A percentile compares a stretch with the other conserved stretches of the same genome.
Conservation (phyloP, 2,113 vertebrate species). For the Hydrochoerus hydrochaeris region DNA sequence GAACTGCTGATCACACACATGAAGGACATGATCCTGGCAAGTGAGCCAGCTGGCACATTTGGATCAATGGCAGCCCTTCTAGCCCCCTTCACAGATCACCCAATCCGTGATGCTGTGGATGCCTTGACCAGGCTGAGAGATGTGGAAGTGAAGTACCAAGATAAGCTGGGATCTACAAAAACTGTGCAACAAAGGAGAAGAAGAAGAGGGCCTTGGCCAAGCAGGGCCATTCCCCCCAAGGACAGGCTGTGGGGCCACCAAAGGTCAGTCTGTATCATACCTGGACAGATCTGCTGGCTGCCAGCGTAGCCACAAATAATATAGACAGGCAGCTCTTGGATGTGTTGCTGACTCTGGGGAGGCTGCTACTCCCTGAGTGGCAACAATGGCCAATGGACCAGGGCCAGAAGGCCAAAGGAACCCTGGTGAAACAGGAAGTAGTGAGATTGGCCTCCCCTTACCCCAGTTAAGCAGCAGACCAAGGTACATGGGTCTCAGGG, state of each 20-base stretch:
- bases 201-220: not conserved
- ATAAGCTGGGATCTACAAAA: not conserved
- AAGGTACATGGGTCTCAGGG: not conserved
- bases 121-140: not conserved
- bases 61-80: not conserved
- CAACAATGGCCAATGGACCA: not conserved
- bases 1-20: not conserved
- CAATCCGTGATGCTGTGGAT: not conserved
- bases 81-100: not conserved
- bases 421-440: not conserved
- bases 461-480: not conserved
- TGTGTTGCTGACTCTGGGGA: not conserved
- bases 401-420: not conserved
- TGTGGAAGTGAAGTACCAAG: not conserved
- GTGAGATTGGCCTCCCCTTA: not conserved
- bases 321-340: not conserved
- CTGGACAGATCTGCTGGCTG: not conserved
- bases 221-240: not conserved
- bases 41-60: not conserved
- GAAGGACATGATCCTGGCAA: not conserved
- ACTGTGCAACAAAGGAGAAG: not conserved
- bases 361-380: not conserved
- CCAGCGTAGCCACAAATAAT: not conserved
- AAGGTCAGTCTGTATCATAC: not conserved
- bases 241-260: not conserved